Base-by-base conservation (phyloP, 1,140 invertebrate genomes). In the Papilio dardanus region DNA sequence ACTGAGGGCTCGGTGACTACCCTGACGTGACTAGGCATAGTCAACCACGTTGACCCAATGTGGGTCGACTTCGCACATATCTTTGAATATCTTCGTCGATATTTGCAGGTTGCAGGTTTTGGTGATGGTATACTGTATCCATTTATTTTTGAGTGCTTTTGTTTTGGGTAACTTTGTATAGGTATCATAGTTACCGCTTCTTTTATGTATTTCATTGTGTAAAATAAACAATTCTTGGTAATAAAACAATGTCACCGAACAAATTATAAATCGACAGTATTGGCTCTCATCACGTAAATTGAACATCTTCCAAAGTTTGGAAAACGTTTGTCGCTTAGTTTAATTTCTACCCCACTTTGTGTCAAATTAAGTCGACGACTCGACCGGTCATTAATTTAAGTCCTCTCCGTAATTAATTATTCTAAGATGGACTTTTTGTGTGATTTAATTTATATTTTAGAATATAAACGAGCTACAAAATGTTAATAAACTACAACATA, bases 331-430 rank as follows among this genome's bases (percentile, higher is more conserved):
- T 28, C 54, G 10, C 54, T 58, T 58, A 50, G 46, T 7, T 50
- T 50, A 54, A 54, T 54, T 4, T 30, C 24, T 24, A 12, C 21
- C 21, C 54, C 54, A 58, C 54, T 62, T 62, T 62, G 54, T 28
- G 54, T 62, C 54, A 62, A 62, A 62, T 62, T 62, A 62, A 62
- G 54, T 28, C 54, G 24, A 50, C 46, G 46, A 62, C 54, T 28
- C 54, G 54, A 62, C 54, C 54, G 54, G 12, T 62, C 54, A 62
- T 62, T 62, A 62, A 62, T 62, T 62, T 28, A 62, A 30, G 54
- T 62, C 24, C 24, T 28, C 24, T 28, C 14, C 10, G 54, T 30
- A 62, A 62, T 62, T 62, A 62, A 62, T 62, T 62, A 62, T 62
- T 62, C 54, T 62, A 24, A 54, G 50, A 54, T 1, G 50, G 21